Evolutionary conservation across 2,113 vertebrate species (phyloP), one percentile per base, ranked within the genome.

Genomic region (Theristicus caerulescens): DNA sequence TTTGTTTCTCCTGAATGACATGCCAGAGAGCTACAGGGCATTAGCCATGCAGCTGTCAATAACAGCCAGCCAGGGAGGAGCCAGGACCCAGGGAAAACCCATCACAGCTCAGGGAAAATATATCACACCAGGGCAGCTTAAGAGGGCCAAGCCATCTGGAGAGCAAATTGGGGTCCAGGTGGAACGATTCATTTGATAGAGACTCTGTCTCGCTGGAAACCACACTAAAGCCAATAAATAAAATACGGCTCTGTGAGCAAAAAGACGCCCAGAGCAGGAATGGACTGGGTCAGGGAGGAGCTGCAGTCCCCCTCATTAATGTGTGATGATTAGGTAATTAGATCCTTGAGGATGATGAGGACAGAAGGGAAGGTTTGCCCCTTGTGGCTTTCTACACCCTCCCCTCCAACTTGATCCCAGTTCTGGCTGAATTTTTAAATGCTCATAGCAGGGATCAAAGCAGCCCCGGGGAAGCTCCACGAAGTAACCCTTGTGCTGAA

Each of bases 21-120:
- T 65, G 90, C 67, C 14, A 13, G 71, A 61, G 58, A 90, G 92
- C 93, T 83, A 83, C 93, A 32, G 80, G 79, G 91, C 82, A 77
- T 94, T 89, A 54, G 69, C 93, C 76, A 70, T 38, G 93, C 96
- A 91, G 93, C 96, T 96, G 90, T 88, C 90, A 93, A 55, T 86
- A 76, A 76, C 52, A 54, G 79, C 47, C 49, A 61, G 52, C 34
- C 65, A 40, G 82, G 70, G 90, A 81, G 91, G 86, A 82, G 91
- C 89, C 72, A 85, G 74, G 32, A 83, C 7, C 21, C 36, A 42
- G 51, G 71, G 42, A 59, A 86, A 79, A 76, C n/a, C 66, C 76
- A 59, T 36, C 3, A 0, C 40, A 32, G 76, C 57, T 58, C 57
- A 11, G 70, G 38, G 55, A 70, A 74, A 82, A 89, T 61, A 49